Percentiles rank a stretch among this genome's conserved stretches.
Evolutionary conservation across 2,797 vertebrate genomes (phyloP).

Genomic region (Melanotaenia pygmaea): DNA sequence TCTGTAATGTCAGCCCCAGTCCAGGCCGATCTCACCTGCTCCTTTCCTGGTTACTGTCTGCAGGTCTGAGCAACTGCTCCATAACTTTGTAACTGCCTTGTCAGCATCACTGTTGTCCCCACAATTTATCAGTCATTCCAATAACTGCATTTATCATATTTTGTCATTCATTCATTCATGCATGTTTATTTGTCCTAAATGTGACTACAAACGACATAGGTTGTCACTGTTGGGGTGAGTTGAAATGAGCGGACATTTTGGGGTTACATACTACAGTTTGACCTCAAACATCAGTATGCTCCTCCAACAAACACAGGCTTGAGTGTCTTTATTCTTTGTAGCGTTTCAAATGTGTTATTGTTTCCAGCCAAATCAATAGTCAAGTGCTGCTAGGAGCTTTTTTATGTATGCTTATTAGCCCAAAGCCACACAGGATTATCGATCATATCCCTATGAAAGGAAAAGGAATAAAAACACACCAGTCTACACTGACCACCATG

Average conservation of each 20-base stretch:
- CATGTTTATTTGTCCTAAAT: slow-evolving; percentile 51
- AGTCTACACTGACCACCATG: not conserved
- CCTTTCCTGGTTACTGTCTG: slow-evolving; percentile 58
- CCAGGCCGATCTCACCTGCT: slow-evolving; percentile 19
- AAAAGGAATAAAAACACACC: not conserved
- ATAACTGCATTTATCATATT: slow-evolving; percentile 27
- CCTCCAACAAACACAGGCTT: not conserved
- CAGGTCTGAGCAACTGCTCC: slow-evolving; percentile 20
- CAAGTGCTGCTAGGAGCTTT: not conserved
- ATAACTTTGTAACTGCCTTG: not conserved
- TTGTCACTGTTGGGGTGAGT: slow-evolving; percentile 20
- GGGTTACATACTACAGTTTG: slow-evolving; percentile 49
- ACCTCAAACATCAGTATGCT: slow-evolving; percentile 45
- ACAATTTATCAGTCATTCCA: slow-evolving; percentile 15
- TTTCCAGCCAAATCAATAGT: slow-evolving; percentile 1
- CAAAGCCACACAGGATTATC: too few species aligned
- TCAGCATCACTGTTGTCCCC: not conserved
- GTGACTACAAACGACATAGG: slow-evolving; percentile 31
- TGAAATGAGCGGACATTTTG: slow-evolving; percentile 71
- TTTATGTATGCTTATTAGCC: not conserved
- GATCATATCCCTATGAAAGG: not conserved
- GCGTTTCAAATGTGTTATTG: slow-evolving; percentile 1
- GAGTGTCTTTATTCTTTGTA: not conserved
- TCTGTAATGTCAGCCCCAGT: slow-evolving; percentile 57
- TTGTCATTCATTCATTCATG: slow-evolving; percentile 25